Evolutionary conservation across 2,113 vertebrate genomes (phyloP), one percentile per base, ranked within the genome.

Genomic region (Tonatia bakeri): DNA sequence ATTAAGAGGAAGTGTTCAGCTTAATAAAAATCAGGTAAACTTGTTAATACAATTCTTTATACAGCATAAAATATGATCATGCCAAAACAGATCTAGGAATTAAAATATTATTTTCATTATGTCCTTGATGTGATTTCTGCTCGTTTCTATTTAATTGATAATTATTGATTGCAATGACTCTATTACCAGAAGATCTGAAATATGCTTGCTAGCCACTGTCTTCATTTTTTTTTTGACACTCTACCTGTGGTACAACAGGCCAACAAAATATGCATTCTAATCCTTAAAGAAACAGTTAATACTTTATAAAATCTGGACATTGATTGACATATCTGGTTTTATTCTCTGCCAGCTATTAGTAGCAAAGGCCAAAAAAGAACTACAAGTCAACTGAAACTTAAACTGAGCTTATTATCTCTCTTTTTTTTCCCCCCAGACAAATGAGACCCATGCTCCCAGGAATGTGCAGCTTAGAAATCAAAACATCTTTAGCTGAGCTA

Each of bases 301-400:
- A 88, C 52, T 92, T 97, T 92, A 92, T 91, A 92, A 90, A 90
- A 90, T 92, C 59, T 56, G 85, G 87, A 92, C 81, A 82, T 43
- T 94, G 97, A 96, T 82, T 91, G 95, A 94, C 54, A 0, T 82
- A 14, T 76, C 85, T 95, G 67, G 72, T 88, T 96, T 97, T 80
- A 91, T 85, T 96, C 84, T 97, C 87, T 89, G 67, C 67, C 82
- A 92, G 61, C 67, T 92, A 93, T 96, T 95, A 94, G 88, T n/a
- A 91, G 36, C 73, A 96, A 96, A 97, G 93, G 93, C 95, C 94
- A 96, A 81, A 94, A 94, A 85, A 92, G 88, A 96, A 90, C 85
- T 40, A 3, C 79, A 97, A 92, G 73, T 97, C 87, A 92, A 87
- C 19, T 56, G 61, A 95, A 94, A 96, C 54, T 65, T 97, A 93